Base-by-base conservation (phyloP, 1,140 invertebrate genomes). In the Leptopilina clavipes region DNA sequence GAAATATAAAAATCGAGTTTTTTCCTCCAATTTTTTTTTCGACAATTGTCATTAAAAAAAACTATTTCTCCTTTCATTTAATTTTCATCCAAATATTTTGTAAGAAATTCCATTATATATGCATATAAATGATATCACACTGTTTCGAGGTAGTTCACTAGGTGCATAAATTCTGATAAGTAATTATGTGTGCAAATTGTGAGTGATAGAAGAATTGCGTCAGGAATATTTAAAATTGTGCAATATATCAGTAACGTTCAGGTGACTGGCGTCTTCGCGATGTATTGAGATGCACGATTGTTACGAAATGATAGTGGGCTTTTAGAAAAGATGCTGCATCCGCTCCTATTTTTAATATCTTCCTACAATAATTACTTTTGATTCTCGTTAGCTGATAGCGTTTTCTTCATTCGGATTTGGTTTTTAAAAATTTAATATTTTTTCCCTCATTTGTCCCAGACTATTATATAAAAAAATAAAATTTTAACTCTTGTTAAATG, bases 151-250 rank as follows among this genome's bases (percentile, higher is more conserved):
- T 31, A 40, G 9, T 40, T 40, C 37, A 9, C 25, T 14, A n/a
- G 14, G 7, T 65, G 59, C 12, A 31, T 14, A 31, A 65, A 7
- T 6, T 65, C 5, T 22, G 3, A 6, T 37, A 1, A 65, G 59
- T 65, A 22, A 65, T 65, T 31, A 22, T 65, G 59, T 65, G 59
- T 65, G 25, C 37, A 40, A 65, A 65, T 52, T 52, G 25, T 31
- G 7, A 14, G 59, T n/a, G 48, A 65, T 31, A 31, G 22, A 65
- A 65, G 12, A 31, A 65, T 65, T 65, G 25, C 59, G 25, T 37
- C 22, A 65, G 22, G 59, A 31, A 65, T 65, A 65, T 65, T 31
- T 22, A 17, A n/a, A 7, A 65, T 65, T 65, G 25, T 65, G 56
- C 56, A 65, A 65, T 25, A 19, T 22, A 22, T 25, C 25, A n/a